phyloP scores from a whole-genome alignment of 2,797 vertebrate species.

The Cyclopterus lumpus region DNA sequence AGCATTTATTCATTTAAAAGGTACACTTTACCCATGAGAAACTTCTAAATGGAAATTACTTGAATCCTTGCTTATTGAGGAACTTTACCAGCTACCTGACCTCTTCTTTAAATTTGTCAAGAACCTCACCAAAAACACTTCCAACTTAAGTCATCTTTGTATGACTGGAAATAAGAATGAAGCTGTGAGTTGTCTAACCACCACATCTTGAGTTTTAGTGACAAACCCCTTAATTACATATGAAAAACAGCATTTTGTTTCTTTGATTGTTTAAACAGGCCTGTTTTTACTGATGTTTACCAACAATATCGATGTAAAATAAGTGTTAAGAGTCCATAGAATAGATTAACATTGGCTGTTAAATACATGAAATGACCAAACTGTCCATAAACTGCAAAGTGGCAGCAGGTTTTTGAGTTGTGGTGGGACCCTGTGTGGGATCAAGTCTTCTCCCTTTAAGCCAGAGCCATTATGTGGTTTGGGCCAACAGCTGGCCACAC shows the following conservation, averaged over 20 bases:
- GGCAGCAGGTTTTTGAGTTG: neutral
- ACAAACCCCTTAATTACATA: neutral
- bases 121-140: neutral
- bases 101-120: neutral
- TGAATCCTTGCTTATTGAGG: neutral
- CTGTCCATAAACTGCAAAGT: no score
- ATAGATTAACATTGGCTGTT: neutral
- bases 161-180: neutral
- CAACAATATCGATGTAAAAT: neutral
- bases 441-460: constrained; percentile 11
- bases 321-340: no score
- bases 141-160: neutral
- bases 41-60: neutral
- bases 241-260: neutral
- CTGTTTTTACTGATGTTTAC: neutral
- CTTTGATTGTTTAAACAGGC: neutral
- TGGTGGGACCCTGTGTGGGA: neutral
- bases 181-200: neutral
- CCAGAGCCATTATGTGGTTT: constrained; percentile 29
- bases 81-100: neutral
- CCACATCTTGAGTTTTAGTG: neutral
- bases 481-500: constrained; percentile 14
- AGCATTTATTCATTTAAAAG: neutral
- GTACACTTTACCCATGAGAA: neutral
- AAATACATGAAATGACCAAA: neutral